Evolutionary conservation across 2,888 invertebrate species (phyloP), one percentile per base, ranked within the genome.

Genomic region (Tholera decimalis): DNA sequence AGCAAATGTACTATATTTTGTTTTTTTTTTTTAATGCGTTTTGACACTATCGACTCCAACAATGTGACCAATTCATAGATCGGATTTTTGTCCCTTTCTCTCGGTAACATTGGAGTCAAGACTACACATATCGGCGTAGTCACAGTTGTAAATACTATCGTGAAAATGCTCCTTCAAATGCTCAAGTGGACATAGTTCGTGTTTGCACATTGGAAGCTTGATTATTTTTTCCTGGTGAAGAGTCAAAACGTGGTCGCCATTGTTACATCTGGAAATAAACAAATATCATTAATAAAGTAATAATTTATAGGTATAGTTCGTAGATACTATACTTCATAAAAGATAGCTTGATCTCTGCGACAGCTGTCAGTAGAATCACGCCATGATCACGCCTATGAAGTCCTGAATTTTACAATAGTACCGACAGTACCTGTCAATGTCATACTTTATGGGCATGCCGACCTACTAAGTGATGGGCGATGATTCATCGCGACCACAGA

Each of bases 171-270:
- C 84, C 63, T 92, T 94, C 81, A 98, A 90, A 37, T 91, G 92
- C 5, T 95, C 84, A 44, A 97, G 84, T 18, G 97, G 96, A 86
- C 98, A 98, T 5, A 98, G 95, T 74, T 97, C 96, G 3, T 89
- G 82, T 4, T 96, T 96, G 87, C 98, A 98, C 83, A 97, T 96
- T 0, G 97, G 97, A 75, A 98, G 88, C 67, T 96, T 96, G 0
- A 98, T 93, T 0, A 96, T 92, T 51, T 96, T 96, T 89, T 98
- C 98, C 92, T 98, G 98, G 84, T 98, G 97, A 77, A 98, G 90
- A 0, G 97, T 96, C 72, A 98, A 89, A 35, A 98, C 88, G 85
- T 96, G 95, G 28, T 95, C 89, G 49, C 94, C 89, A 74, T 92
- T 91, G 46, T 90, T 84, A 83, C 97, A 97, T 63, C 97, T 97